Base-by-base conservation (phyloP, 2,888 invertebrate genomes). In the Omphaloscelis lunosa region DNA sequence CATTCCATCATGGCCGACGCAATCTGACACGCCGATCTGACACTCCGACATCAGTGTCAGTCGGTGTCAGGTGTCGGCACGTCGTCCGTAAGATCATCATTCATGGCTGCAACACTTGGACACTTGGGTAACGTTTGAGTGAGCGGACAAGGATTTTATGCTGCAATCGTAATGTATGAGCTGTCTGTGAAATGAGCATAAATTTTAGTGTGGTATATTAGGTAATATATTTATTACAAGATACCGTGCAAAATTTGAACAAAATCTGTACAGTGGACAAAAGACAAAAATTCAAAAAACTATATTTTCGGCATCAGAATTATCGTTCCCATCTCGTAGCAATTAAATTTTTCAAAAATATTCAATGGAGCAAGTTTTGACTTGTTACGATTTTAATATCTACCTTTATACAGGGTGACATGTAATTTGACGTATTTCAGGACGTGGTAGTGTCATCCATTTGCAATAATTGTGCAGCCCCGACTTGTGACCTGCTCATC, bases 1-100 rank as follows among this genome's bases (percentile, higher is more conserved):
- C 65, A 53, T 85, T 82, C 75, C 71, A 85, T 82, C 82, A 82
- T 84, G 58, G 61, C 62, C 27, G 81, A 84, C 85, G 20, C 48
- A 65, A 82, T 85, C 82, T 82, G 85, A 84, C 85, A 61, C 53
- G 34, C 58, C 53, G 77, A 85, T 85, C 85, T 82, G 83, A 83
- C 82, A 73, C 82, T 59, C 58, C 59, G 85, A 77, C 83, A 73
- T 85, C 82, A 85, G 73, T 77, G 73, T 83, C 81, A 61, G 68
- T 15, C 61, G 61, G 77, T 66, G 72, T 82, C 83, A 68, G 72
- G 82, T 85, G 77, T 85, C 82, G 51, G 59, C 85, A 71, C 73
- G 77, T 72, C 67, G 76, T 65, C 11, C 77, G 63, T 62, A 71
- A 82, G 86, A 85, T 74, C 86, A 77, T 85, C 72, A 85, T 85